Conservation (phyloP, 2,797 vertebrate species). For the Chrysocyon brachyurus region DNA sequence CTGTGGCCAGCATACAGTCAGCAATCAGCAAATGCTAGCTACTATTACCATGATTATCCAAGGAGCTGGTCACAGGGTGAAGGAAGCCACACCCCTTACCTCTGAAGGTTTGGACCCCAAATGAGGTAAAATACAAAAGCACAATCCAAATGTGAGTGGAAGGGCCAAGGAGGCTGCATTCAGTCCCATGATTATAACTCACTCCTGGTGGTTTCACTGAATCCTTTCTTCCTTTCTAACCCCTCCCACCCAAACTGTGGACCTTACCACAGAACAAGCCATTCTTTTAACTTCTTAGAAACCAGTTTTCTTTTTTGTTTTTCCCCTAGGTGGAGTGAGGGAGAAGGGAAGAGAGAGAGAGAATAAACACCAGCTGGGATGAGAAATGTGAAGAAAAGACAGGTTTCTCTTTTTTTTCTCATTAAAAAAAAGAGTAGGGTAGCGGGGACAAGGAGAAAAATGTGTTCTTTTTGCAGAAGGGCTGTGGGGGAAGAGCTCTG, state of each 20-base stretch:
- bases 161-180: background rate
- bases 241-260: background rate
- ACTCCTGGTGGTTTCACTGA: background rate
- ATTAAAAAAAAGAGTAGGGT: background rate
- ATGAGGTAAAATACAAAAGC: conserved; percentile 45
- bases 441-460: conserved; percentile 60
- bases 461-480: conserved; percentile 13
- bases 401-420: conserved; percentile 63
- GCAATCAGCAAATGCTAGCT: conserved; percentile 28
- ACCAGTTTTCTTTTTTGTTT: conserved; percentile 17
- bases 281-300: conserved; percentile 61
- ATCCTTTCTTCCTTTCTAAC: background rate
- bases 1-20: background rate
- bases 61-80: background rate
- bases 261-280: conserved; percentile 11
- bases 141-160: background rate
- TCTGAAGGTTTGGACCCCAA: conserved; percentile 35
- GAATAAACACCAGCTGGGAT: conserved; percentile 77
- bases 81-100: background rate
- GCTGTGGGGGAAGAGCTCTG: background rate
- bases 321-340: conserved; percentile 15
- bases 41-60: background rate
- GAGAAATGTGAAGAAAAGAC: conserved; percentile 75
- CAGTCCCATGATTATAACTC: background rate
- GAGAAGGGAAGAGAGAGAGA: conserved; percentile 39